Evolutionary conservation across 2,113 vertebrate genomes (phyloP).

Genomic region (Urocolius indicus): DNA sequence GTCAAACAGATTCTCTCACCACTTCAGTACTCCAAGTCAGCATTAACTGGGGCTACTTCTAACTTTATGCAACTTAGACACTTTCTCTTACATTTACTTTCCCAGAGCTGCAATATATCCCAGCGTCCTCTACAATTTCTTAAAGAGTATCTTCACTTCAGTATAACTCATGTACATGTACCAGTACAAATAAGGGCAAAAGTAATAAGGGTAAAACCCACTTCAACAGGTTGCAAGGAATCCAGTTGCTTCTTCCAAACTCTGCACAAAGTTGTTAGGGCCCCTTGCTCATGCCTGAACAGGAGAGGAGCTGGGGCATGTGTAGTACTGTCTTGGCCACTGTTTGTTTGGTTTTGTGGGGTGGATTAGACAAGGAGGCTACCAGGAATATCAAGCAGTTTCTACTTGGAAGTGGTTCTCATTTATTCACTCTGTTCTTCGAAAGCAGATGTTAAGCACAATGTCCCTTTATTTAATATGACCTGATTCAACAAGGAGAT

Average conservation of each 20-base stretch:
- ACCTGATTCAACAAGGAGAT: neutral
- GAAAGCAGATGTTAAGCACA: neutral
- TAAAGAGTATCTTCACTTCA: neutral
- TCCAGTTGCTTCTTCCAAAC: neutral
- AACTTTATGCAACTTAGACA: neutral
- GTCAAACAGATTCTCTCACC: neutral
- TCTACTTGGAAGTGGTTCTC: neutral
- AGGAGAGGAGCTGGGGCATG: neutral
- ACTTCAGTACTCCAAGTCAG: neutral
- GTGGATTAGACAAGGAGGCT: neutral
- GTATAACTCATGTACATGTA: neutral
- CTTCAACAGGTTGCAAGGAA: neutral
- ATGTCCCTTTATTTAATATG: neutral
- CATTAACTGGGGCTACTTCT: neutral
- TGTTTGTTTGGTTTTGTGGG: neutral
- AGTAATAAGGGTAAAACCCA: neutral
- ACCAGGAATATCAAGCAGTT: neutral
- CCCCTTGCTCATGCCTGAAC: neutral
- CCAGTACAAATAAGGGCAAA: neutral
- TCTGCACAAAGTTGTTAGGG: neutral
- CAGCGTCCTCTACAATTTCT: neutral
- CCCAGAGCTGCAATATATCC: neutral
- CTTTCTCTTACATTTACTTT: neutral
- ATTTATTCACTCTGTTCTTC: neutral
- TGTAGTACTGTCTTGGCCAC: too few species aligned